Conservation (phyloP, 1,140 invertebrate species). For the Caligus rogercresseyi region DNA sequence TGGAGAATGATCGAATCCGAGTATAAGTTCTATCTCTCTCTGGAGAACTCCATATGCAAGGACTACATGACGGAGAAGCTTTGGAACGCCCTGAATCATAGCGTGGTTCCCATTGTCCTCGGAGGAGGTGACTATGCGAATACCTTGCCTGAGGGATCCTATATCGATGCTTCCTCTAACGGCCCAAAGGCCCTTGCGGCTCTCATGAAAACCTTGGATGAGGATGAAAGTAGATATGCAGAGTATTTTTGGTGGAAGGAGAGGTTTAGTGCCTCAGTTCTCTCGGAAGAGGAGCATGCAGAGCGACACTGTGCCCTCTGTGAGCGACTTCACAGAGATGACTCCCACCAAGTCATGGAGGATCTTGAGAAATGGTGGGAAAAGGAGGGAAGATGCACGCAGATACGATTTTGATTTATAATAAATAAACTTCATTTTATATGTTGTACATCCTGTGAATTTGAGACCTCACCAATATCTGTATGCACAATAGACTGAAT, state of each 20-base stretch:
- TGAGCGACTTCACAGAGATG: background rate
- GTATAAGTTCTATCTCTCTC: slow-evolving; percentile 35
- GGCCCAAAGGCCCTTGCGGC: slow-evolving; percentile 33
- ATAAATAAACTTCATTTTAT: no score
- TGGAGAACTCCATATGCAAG: slow-evolving; percentile 33
- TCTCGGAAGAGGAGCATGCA: background rate
- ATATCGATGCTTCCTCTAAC: slow-evolving; percentile 35
- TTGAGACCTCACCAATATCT: no score
- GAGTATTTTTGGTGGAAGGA: slow-evolving; percentile 28
- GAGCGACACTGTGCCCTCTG: background rate
- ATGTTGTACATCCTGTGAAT: no score
- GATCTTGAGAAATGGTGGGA: background rate
- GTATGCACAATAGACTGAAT: no score
- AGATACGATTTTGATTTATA: background rate
- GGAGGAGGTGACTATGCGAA: slow-evolving; percentile 38
- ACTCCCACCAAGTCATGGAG: background rate
- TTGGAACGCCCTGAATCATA: slow-evolving; percentile 24
- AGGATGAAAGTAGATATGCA: slow-evolving; percentile 25
- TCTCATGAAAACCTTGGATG: slow-evolving; percentile 34
- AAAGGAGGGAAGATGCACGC: background rate
- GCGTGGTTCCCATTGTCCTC: slow-evolving; percentile 48
- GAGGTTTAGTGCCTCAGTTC: background rate
- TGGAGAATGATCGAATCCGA: slow-evolving; percentile 14
- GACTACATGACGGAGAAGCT: slow-evolving; percentile 31
- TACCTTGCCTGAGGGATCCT: slow-evolving; percentile 43